phyloP scores from a whole-genome alignment of 2,797 vertebrate genomes.

The Cottoperca gobio region DNA sequence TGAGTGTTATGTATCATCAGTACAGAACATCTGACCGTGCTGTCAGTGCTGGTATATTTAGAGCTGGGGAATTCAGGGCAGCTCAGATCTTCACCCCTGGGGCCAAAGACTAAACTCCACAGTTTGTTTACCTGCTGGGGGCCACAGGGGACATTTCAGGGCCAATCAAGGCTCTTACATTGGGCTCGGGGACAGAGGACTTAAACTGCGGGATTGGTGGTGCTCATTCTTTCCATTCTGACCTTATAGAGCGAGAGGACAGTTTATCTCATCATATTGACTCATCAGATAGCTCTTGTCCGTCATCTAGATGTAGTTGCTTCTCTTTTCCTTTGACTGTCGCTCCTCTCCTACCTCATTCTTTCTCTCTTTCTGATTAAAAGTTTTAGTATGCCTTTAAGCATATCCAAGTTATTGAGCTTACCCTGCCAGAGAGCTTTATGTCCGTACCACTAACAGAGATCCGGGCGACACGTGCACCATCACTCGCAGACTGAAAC shows the following conservation, averaged over 20 bases:
- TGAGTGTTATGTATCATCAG: constrained; percentile 67
- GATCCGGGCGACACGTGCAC: neutral
- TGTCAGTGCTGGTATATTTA: constrained; percentile 82
- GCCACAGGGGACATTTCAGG: constrained; percentile 32
- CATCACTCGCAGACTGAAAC: constrained; percentile 14
- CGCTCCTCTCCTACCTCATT: neutral
- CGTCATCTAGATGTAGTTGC: neutral
- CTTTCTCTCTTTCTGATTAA: neutral
- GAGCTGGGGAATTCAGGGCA: constrained; percentile 73
- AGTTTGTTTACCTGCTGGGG: constrained; percentile 80
- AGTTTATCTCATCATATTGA: constrained; percentile 46
- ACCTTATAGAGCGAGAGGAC: constrained; percentile 42
- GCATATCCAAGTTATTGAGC: constrained; percentile 11
- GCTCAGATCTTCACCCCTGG: constrained; percentile 54
- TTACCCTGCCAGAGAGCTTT: constrained; percentile 4
- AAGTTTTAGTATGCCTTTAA: neutral
- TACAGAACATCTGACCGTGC: constrained; percentile 63
- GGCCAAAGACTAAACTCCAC: constrained; percentile 69
- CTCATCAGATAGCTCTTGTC: constrained; percentile 20
- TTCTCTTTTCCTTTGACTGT: neutral
- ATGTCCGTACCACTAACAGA: constrained; percentile 9
- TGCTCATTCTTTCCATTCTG: constrained; percentile 69
- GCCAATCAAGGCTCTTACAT: constrained; percentile 26
- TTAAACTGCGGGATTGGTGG: constrained; percentile 30
- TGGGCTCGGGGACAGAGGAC: constrained; percentile 19